Conservation (phyloP, 2,888 invertebrate genomes). For the Hyposoter dolosus region DNA sequence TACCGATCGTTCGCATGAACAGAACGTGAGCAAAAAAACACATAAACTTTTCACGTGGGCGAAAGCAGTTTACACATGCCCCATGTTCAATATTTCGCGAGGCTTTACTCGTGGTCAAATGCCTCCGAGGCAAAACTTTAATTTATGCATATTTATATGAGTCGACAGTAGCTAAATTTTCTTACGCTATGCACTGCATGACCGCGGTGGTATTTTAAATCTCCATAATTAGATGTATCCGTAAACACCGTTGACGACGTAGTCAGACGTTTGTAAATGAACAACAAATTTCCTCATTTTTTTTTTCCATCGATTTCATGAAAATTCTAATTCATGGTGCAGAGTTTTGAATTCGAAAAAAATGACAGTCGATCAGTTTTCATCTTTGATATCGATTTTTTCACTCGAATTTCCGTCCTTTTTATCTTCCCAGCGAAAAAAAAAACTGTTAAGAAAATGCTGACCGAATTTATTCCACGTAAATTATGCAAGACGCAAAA, state of each 20-base stretch:
- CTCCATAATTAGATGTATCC: not conserved
- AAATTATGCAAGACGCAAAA: not conserved
- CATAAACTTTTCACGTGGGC: slow-evolving; percentile 11
- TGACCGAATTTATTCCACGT: not conserved
- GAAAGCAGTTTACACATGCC: not conserved
- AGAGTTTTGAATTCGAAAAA: too few species aligned
- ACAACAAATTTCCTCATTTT: not conserved
- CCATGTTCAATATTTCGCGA: not conserved
- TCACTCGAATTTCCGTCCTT: not conserved
- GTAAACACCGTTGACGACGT: not conserved
- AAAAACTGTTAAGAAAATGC: not conserved
- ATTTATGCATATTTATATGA: slow-evolving; percentile 34
- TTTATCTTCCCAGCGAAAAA: not conserved
- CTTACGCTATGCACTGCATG: slow-evolving; percentile 1
- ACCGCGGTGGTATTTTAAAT: not conserved
- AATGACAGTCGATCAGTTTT: not conserved
- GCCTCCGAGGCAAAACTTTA: slow-evolving; percentile 23
- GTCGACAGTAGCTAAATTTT: slow-evolving; percentile 19
- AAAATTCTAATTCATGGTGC: too few species aligned
- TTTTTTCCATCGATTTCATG: not conserved
- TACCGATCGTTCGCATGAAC: not conserved
- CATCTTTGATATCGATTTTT: not conserved
- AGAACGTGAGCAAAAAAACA: not conserved
- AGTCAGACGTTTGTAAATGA: not conserved
- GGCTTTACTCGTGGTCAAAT: slow-evolving; percentile 1